Conservation (phyloP, 2,888 invertebrate species). For the Ceraclea dissimilis region DNA sequence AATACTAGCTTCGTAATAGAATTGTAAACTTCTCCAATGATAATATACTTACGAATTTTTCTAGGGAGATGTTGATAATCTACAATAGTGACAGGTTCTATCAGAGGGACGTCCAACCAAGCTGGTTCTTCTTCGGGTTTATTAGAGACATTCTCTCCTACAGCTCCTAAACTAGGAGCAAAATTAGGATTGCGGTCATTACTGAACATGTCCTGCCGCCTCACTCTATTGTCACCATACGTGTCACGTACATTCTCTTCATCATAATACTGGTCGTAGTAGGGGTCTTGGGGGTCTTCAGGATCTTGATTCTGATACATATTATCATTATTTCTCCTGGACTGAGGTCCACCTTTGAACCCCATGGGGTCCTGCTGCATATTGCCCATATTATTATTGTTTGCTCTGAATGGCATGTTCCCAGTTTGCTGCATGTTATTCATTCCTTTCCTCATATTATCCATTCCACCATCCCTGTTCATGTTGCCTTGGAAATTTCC, state of each 20-base stretch:
- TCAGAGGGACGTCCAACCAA: slow-evolving; percentile 45
- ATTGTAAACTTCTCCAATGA: no score
- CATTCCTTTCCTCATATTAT: background rate
- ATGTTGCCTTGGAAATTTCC: slow-evolving; percentile 18
- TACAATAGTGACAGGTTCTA: slow-evolving; percentile 54
- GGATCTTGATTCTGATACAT: no score
- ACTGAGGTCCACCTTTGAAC: no score
- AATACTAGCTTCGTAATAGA: no score
- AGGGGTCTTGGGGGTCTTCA: no score
- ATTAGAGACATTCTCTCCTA: slow-evolving; percentile 4
- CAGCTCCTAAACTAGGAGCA: background rate
- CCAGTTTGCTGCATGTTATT: no score
- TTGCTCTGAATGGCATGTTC: no score
- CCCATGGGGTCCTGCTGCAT: background rate
- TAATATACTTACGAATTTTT: background rate
- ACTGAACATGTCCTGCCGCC: background rate
- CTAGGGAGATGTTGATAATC: slow-evolving; percentile 62
- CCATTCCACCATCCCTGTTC: background rate
- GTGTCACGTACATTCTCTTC: no score
- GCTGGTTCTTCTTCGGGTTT: slow-evolving; percentile 28
- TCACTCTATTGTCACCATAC: no score
- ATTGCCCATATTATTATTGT: slow-evolving; percentile 11
- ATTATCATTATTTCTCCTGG: no score
- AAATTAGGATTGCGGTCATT: background rate
- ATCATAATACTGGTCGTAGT: no score